Evolutionary conservation across 2,113 vertebrate genomes (phyloP), one percentile per base, ranked within the genome.

Genomic region (Coryphaenoides rupestris): DNA sequence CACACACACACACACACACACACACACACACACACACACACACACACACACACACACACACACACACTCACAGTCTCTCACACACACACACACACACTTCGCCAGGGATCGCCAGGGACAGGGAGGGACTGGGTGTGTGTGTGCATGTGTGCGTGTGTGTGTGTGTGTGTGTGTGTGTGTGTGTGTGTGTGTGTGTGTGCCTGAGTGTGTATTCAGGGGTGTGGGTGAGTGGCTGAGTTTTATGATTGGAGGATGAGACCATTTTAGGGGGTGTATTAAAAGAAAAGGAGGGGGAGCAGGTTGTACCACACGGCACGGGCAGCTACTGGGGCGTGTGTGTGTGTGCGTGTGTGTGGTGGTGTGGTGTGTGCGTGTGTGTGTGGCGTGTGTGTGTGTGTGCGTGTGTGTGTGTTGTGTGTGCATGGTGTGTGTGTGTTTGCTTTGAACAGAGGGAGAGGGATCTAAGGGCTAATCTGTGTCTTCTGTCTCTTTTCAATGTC

Each of bases 81-180:
- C 15, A 16, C 50, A 53, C 50, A 53, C 54, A 55, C 21, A 14
- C 19, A 55, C 54, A 55, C 54, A 72, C 73, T 79, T 84, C 65
- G 68, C 82, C 28, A 33, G 28, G 28, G 28, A 33, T 33, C 28
- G 28, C 28, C 28, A 33, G 28, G 28, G 28, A 33, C 79, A 81
- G 85, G 81, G 79, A 89, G 19, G 19, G 56, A 15, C 16, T 19
- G 56, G 15, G 46, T 55, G 70, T 28, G 54, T 56, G 33, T 40
- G 33, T 40, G 28, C 10, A 62, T 56, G 56, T 58, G 26, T 58
- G 56, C n/a, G 60, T 46, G 15, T 24, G 24, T 69, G 47, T 70
- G 22, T 49, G 26, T 65, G 60, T 22, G n/a, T 12, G 23, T 16
- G 15, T n/a, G 56, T 28, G 21, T 55, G 70, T 28, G 54, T 56